Evolutionary conservation across 2,797 vertebrate genomes (phyloP), one percentile per base, ranked within the genome.

Genomic region (Pangasius djambal): DNA sequence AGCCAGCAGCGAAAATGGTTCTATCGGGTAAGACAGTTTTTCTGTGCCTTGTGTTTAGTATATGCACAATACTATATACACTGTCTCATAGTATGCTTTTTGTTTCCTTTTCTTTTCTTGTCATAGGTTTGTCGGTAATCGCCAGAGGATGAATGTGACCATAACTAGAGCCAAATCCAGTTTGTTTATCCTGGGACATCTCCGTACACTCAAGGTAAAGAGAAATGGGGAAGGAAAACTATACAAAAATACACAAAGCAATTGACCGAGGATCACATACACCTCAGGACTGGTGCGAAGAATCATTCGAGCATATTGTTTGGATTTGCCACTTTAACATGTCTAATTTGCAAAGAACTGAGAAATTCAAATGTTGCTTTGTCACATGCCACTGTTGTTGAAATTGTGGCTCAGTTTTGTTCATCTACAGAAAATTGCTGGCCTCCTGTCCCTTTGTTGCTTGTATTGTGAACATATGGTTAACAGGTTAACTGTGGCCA

Each of bases 81-180:
- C 57, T 13, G 79, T 22, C 9, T 18, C 22, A 3, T 16, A 1
- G 22, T 67, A 15, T 70, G 48, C 12, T 31, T 55, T 72, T 44
- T 48, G 37, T 20, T 7, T 4, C 65, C 25, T 2, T 37, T 4
- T 67, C 34, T 63, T 3, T n/a, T 34, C 25, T 61, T 31, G 34
- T 20, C 18, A 9, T 50, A 92, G 97, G 67, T 98, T 98, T 91
- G 92, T 98, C 92, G 95, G 94, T 2, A 97, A 96, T 92, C 94
- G 96, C 40, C 96, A 97, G 89, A 95, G 97, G 2, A 87, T 98
- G 94, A 98, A 97, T 0, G 97, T 98, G 79, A 96, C 97, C n/a
- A 96, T 98, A 16, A 98, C 97, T 0, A 93, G 97, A 89, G 97
- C 97, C 89, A 97, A 93, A 10, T 97, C 91, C 89, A 97, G 97